Percentiles rank a stretch among this genome's conserved stretches.
Evolutionary conservation across 2,888 invertebrate genomes (phyloP).

Genomic region (Orthonevra nobilis): DNA sequence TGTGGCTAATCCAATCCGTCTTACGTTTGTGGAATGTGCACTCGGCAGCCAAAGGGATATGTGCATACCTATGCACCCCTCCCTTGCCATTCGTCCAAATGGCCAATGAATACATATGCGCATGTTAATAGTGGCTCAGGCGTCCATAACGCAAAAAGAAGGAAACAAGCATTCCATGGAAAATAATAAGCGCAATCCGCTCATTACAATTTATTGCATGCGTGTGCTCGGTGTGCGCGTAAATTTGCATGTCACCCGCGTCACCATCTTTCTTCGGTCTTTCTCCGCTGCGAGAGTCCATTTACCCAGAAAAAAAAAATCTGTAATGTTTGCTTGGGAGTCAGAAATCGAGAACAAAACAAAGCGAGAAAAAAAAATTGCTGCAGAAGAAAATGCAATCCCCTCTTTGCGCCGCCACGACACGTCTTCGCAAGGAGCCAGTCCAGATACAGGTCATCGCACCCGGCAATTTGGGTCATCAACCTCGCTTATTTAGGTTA

Average conservation of each 20-base stretch:
- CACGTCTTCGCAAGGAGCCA: conserved; percentile 18
- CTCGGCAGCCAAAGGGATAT: conserved; percentile 58
- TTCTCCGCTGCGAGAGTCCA: conserved; percentile 40
- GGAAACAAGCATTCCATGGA: conserved; percentile 7
- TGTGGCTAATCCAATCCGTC: conserved; percentile 36
- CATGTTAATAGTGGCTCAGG: conserved; percentile 59
- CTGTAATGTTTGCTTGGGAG: background rate
- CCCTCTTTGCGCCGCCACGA: conserved; percentile 11
- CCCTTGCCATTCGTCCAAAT: conserved; percentile 47
- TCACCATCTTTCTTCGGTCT: background rate
- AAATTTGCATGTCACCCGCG: conserved; percentile 61
- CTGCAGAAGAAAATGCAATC: conserved; percentile 50
- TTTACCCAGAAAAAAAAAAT: conserved; percentile 48
- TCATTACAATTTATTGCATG: conserved; percentile 69
- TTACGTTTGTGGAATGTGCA: conserved; percentile 31
- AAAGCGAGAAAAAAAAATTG: too few relatives aligned
- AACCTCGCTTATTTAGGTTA: conserved; percentile 79
- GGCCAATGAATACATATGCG: conserved; percentile 52
- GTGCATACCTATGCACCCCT: conserved; percentile 45
- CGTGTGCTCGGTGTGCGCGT: conserved; percentile 58
- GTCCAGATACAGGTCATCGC: conserved; percentile 78
- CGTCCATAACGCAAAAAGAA: conserved; percentile 24
- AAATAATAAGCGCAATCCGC: conserved; percentile 48
- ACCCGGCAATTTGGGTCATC: conserved; percentile 79
- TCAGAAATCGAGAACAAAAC: conserved; percentile 46